These are phyloP conservation scores for Tautogolabrus adspersus DNA, from an alignment of 2,113 vertebrate genomes.

Conservation along the genomic window DNA sequence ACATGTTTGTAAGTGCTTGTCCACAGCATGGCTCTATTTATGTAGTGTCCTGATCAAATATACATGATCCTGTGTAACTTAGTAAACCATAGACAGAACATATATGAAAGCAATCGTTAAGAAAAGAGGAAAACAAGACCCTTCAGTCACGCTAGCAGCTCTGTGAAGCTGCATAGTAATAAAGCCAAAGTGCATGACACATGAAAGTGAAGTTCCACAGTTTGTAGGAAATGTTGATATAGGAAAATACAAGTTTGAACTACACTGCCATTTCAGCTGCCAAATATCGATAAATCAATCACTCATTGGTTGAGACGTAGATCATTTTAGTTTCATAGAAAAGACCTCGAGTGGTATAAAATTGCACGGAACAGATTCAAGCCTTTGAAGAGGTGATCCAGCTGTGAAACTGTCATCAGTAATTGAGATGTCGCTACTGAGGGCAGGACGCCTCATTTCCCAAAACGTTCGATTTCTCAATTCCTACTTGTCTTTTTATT, in stretches of 20 bases:
- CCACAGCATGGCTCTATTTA: neutral
- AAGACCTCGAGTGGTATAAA: neutral
- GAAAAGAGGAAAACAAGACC: neutral
- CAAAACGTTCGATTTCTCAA: neutral
- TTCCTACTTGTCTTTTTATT: neutral
- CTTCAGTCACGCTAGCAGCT: neutral
- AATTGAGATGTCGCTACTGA: neutral
- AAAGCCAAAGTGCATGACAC: neutral
- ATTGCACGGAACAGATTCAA: neutral
- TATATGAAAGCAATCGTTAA: neutral
- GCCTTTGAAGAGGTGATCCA: neutral
- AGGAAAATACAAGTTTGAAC: no score
- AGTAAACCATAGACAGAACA: constrained; percentile 2
- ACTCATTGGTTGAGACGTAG: no score
- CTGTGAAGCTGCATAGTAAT: neutral
- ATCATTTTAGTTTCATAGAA: neutral
- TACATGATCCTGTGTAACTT: neutral
- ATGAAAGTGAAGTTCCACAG: neutral
- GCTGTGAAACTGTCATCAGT: neutral
- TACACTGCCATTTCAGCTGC: no score
- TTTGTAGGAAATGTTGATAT: neutral
- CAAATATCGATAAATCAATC: no score
- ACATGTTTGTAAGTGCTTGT: neutral
- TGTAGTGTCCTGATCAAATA: constrained; percentile 2
- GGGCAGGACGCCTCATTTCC: neutral